phyloP scores from a whole-genome alignment of 2,113 vertebrate species.

The Caranx ignobilis region DNA sequence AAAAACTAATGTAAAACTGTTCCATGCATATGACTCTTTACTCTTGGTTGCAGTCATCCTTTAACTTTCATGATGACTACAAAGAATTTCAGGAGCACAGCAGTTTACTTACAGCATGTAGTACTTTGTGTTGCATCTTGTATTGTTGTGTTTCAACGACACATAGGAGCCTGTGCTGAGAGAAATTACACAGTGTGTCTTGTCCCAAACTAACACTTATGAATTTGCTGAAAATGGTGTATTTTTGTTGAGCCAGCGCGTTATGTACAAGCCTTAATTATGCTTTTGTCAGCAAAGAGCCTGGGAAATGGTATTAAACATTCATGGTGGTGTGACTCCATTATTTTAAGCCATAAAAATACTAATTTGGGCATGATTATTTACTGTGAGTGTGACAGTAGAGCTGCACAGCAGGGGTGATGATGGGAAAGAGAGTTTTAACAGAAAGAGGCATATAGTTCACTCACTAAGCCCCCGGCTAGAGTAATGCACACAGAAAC shows the following conservation, averaged over 20 bases:
- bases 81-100: neutral
- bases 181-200: slow-evolving; percentile 39
- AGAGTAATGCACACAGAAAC: slow-evolving; percentile 10
- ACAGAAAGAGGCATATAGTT: slow-evolving; percentile 52
- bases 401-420: slow-evolving; percentile 37
- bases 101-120: neutral
- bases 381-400: slow-evolving; percentile 62
- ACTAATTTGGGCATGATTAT: slow-evolving; percentile 62
- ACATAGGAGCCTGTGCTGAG: slow-evolving; percentile 11
- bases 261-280: slow-evolving; percentile 70
- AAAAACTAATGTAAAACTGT: too few relatives aligned
- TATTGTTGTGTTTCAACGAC: slow-evolving; percentile 16
- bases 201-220: slow-evolving; percentile 35
- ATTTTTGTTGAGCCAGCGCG: slow-evolving; percentile 57
- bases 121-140: slow-evolving; percentile 3
- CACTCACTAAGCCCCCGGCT: slow-evolving; percentile 49
- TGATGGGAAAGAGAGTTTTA: slow-evolving; percentile 58
- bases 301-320: slow-evolving; percentile 70
- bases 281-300: slow-evolving; percentile 68
- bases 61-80: neutral
- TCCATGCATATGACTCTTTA: too few relatives aligned
- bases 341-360: slow-evolving; percentile 68
- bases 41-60: neutral
- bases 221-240: slow-evolving; percentile 58
- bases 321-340: slow-evolving; percentile 63